These are phyloP conservation scores for Calameuta idolon DNA, from an alignment of 2,888 invertebrate species.

Conservation along the genomic window DNA sequence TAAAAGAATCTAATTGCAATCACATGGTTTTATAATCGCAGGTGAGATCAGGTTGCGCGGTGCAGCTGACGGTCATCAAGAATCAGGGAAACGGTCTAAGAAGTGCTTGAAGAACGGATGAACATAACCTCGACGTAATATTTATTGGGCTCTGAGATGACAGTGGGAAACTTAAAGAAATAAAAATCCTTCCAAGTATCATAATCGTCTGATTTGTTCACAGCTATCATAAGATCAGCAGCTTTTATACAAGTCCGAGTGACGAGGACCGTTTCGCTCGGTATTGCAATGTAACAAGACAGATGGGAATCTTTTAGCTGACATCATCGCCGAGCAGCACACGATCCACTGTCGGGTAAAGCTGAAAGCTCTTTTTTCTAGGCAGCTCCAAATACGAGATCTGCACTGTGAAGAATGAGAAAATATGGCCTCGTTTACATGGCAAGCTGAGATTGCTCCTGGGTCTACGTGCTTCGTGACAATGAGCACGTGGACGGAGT, in stretches of 20 bases:
- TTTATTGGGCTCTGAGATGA: not conserved
- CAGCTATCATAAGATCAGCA: not conserved
- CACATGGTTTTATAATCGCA: not conserved
- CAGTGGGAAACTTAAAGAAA: not conserved
- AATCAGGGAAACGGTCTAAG: not conserved
- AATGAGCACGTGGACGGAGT: not conserved
- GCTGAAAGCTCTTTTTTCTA: not conserved
- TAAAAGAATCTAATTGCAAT: not conserved
- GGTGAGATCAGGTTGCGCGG: not conserved
- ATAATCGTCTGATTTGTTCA: not conserved
- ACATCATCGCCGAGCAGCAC: not conserved
- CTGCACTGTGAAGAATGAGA: not conserved
- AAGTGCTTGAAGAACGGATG: not conserved
- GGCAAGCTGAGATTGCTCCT: not conserved
- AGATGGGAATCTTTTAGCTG: not conserved
- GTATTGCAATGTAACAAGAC: not conserved
- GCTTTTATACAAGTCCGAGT: not conserved
- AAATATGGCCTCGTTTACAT: not conserved
- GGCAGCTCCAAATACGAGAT: not conserved
- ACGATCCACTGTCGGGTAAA: not conserved
- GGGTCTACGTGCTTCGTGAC: not conserved
- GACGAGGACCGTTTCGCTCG: not conserved
- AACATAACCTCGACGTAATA: not conserved
- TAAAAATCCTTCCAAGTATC: not conserved
- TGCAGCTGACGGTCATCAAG: not conserved